Evolutionary conservation across 2,797 vertebrate genomes (phyloP).

Genomic region (Fistularia tabacaria): DNA sequence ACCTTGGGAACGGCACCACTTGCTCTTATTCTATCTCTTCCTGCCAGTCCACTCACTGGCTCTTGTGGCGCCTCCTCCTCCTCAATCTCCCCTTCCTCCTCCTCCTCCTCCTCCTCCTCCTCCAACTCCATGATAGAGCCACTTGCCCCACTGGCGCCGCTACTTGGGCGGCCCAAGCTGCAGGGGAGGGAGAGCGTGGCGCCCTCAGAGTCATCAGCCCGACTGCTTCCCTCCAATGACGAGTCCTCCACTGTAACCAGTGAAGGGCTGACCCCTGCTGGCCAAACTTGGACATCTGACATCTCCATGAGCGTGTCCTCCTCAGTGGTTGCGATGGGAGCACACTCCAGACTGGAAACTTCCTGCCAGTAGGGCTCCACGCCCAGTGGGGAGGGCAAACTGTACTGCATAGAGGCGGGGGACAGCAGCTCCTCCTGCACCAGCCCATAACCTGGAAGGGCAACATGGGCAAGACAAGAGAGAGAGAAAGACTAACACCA

Average conservation of each 20-base stretch:
- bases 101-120: constrained; percentile 87
- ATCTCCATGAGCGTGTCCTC: constrained; percentile 94
- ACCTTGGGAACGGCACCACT: constrained; percentile 78
- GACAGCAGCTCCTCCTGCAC: constrained; percentile 97
- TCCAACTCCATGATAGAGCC: constrained; percentile 95
- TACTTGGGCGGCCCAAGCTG: constrained; percentile 80
- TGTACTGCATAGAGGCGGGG: constrained; percentile 94
- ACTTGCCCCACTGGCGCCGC: constrained; percentile 78
- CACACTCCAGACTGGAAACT: constrained; percentile 89
- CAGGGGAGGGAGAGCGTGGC: constrained; percentile 81
- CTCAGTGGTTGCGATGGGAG: constrained; percentile 90
- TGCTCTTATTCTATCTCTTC: constrained; percentile 68
- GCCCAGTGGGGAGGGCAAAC: constrained; percentile 89
- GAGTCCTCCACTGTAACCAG: constrained; percentile 97
- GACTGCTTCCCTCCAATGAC: constrained; percentile 94
- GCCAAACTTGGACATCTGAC: constrained; percentile 96
- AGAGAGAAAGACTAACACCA: constrained; percentile 77
- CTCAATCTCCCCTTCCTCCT: constrained; percentile 62
- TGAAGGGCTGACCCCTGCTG: constrained; percentile 88
- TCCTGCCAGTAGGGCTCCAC: constrained; percentile 96
- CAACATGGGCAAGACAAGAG: constrained; percentile 77
- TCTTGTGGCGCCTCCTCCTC: constrained; percentile 61
- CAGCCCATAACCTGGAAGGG: constrained; percentile 90
- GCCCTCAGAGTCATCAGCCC: constrained; percentile 89
- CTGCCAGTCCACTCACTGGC: constrained; percentile 40